Conservation (phyloP, 1,140 invertebrate genomes). For the Ips typographus region DNA sequence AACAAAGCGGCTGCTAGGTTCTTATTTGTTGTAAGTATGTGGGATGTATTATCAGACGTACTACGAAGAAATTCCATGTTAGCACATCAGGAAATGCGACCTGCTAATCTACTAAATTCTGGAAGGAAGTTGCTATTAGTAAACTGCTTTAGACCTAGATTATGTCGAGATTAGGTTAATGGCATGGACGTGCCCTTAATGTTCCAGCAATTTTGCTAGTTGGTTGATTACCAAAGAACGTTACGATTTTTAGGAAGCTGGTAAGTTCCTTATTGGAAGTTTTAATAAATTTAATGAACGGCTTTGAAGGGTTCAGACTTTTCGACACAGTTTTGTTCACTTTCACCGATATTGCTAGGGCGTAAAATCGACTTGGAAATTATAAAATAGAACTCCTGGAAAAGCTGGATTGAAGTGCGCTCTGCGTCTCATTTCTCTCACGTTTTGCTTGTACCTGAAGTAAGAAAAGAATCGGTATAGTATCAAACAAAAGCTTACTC, state of each 20-base stretch:
- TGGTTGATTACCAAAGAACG: slow-evolving; percentile 29
- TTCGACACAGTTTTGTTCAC: too few relatives aligned
- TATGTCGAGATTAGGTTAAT: slow-evolving; percentile 30
- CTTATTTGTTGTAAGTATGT: too few relatives aligned
- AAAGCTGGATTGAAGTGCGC: too few relatives aligned
- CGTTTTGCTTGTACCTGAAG: slow-evolving; percentile 28
- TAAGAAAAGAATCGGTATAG: slow-evolving; percentile 30
- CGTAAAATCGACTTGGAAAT: not conserved
- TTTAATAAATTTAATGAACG: too few relatives aligned
- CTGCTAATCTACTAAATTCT: slow-evolving; percentile 21
- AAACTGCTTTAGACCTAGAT: slow-evolving; percentile 30
- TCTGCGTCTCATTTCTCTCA: slow-evolving; percentile 24
- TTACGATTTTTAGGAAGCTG: slow-evolving; percentile 29
- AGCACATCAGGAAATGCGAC: slow-evolving; percentile 9
- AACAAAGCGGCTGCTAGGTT: too few relatives aligned
- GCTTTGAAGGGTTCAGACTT: too few relatives aligned
- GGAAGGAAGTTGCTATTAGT: slow-evolving; percentile 27
- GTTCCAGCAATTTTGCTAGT: slow-evolving; percentile 19
- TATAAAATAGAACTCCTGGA: not conserved
- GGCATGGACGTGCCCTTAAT: slow-evolving; percentile 31
- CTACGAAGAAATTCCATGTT: not conserved
- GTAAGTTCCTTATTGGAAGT: too few relatives aligned
- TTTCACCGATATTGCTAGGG: not conserved
- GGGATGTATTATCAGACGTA: too few relatives aligned
- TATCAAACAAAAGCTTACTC: slow-evolving; percentile 13